Evolutionary conservation across 2,797 vertebrate genomes (phyloP), one percentile per base, ranked within the genome.

Genomic region (Hemibagrus guttatus): DNA sequence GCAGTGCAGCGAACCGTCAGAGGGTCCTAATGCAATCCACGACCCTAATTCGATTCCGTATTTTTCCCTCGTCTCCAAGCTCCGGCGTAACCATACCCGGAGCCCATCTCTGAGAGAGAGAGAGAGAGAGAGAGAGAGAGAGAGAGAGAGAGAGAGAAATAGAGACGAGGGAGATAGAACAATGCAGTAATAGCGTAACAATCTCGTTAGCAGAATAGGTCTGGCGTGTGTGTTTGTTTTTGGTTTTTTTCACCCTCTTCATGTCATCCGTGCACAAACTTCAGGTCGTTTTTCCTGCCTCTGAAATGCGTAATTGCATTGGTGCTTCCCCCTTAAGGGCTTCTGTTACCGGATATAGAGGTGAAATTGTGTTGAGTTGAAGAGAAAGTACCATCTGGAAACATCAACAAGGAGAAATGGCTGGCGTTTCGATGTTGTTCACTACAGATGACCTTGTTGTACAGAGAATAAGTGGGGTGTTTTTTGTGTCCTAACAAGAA

Each of bases 291-390:
- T 76, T 35, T 83, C 61, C 61, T 78, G 39, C 75, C 58, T 81
- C 23, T 16, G 66, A 75, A 64, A 42, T 17, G 28, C 31, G 2
- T 88, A 84, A 87, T 88, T 83, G 85, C 80, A 64, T 71, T 35
- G 71, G 35, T 71, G n/a, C 16, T 39, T 21, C 46, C 54, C 0
- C 19, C 64, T 58, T 16, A 26, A 61, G 46, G 64, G 42, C 31
- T 59, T 76, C 42, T 56, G 66, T 83, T 72, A 56, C 49, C 75
- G 52, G 69, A 87, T 85, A 72, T 58, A 79, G 66, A 85, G 80
- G 69, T 85, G 46, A 61, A 86, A 79, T 82, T 86, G 87, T 87
- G 82, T 80, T 82, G 58, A 49, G 71, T 71, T 42, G 68, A 85
- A 23, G 79, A 85, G 64, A 71, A 83, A 85, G 42, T 82, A 71